Conservation (phyloP, 2,113 vertebrate genomes). For the Odocoileus virginianus region DNA sequence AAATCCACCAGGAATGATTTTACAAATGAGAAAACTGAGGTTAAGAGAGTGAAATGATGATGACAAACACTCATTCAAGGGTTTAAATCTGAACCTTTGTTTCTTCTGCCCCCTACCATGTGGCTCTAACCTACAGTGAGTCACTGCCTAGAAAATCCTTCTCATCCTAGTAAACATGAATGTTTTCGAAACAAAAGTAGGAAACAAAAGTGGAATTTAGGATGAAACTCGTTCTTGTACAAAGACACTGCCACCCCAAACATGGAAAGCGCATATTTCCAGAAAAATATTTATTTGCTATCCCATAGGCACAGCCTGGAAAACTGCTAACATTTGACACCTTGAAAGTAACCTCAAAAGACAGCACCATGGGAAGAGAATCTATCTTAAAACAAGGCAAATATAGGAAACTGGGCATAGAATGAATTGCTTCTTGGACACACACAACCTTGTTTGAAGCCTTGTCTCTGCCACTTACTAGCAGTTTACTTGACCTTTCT, state of each 20-base stretch:
- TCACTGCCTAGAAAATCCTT: slow-evolving; percentile 16
- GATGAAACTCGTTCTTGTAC: neutral
- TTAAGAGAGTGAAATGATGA: neutral
- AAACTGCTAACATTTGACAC: neutral
- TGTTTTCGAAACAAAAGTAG: slow-evolving; percentile 53
- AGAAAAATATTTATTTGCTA: slow-evolving; percentile 28
- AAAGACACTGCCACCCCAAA: slow-evolving; percentile 18
- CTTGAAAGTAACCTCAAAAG: neutral
- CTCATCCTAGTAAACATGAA: slow-evolving; percentile 5
- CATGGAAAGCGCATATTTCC: neutral
- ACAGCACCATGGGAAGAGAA: neutral
- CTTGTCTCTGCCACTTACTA: neutral
- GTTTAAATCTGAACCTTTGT: neutral
- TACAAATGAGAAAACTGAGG: neutral
- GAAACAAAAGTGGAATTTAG: neutral
- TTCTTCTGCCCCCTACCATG: neutral
- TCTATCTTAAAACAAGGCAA: neutral
- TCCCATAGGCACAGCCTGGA: neutral
- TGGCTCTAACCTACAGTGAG: neutral
- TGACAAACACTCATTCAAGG: neutral
- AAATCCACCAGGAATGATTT: neutral
- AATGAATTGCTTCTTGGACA: neutral
- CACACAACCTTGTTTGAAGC: neutral
- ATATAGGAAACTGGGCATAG: neutral
- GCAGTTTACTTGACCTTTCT: neutral